Conservation (phyloP, 2,888 invertebrate genomes). For the Cephalotes varians region DNA sequence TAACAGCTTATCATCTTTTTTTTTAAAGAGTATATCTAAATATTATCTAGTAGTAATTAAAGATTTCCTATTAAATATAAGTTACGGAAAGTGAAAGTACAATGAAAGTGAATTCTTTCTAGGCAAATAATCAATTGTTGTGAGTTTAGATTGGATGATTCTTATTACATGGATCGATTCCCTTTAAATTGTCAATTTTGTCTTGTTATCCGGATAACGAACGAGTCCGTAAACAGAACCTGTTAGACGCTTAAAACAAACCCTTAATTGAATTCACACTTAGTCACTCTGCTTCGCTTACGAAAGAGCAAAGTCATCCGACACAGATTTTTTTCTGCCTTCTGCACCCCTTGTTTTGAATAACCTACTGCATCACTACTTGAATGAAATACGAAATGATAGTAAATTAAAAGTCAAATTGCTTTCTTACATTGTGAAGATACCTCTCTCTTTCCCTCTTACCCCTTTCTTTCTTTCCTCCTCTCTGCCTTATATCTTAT, state of each 20-base stretch:
- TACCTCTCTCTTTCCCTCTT: neutral
- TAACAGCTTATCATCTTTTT: neutral
- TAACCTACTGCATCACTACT: slow-evolving; percentile 67
- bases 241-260: slow-evolving; percentile 84
- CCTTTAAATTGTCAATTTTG: slow-evolving; percentile 79
- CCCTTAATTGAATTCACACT: slow-evolving; percentile 85
- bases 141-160: slow-evolving; percentile 21
- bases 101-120: slow-evolving; percentile 22
- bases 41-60: neutral
- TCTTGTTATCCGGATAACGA: slow-evolving; percentile 83
- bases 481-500: neutral
- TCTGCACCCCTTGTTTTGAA: slow-evolving; percentile 72
- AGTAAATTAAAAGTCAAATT: slow-evolving; percentile 43
- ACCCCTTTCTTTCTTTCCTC: neutral
- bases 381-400: slow-evolving; percentile 43
- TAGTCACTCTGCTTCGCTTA: slow-evolving; percentile 81
- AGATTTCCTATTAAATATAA: neutral
- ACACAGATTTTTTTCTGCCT: slow-evolving; percentile 83
- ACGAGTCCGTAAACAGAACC: slow-evolving; percentile 82
- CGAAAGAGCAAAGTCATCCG: slow-evolving; percentile 83
- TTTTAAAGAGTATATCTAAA: neutral
- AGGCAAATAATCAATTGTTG: slow-evolving; percentile 10
- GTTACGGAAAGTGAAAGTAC: neutral
- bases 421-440: neutral
- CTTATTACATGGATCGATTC: slow-evolving; percentile 63